Evolutionary conservation across 2,888 invertebrate genomes (phyloP), one percentile per base, ranked within the genome.

Genomic region (Lithophane socia): DNA sequence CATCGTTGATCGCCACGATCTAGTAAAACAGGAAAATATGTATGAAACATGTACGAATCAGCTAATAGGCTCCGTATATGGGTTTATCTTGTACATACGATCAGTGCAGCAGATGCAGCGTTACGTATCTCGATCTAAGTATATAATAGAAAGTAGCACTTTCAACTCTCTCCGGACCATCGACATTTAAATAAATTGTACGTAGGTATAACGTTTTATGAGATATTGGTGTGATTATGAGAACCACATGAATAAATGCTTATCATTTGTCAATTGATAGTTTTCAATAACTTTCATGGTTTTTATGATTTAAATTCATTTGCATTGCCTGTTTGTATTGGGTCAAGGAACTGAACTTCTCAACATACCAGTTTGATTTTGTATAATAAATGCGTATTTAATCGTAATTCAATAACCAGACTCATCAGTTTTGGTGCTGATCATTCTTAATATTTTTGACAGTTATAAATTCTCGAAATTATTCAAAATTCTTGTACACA

Each of bases 71-170:
- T 42, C 84, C 80, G 16, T 84, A 66, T 73, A 80, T 21, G 80
- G 81, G 37, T 2, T 73, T 82, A 84, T 79, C 81, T 58, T 10
- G 49, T 58, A 70, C 63, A 70, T 64, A 67, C 44, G 78, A 82
- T 86, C 86, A 37, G 67, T 60, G 24, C 44, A 73, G 72, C 78
- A 72, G 86, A 83, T 84, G 84, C 64, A 21, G 83, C 83, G 73
- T 83, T 80, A 82, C 85, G 75, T 83, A 74, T 85, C 87, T 61
- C 75, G 77, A 79, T 73, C 76, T 70, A 75, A 86, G 79, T 83
- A 56, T 82, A 83, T 82, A 78, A 86, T 79, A 84, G 84, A 84
- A 84, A 84, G 84, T 72, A 61, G 72, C 74, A 80, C 82, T 79
- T 72, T 73, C 86, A 21, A 83, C 83, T 84, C 86, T 86, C 86